phyloP scores from a whole-genome alignment of 2,888 invertebrate genomes.

The Boloria selene region DNA sequence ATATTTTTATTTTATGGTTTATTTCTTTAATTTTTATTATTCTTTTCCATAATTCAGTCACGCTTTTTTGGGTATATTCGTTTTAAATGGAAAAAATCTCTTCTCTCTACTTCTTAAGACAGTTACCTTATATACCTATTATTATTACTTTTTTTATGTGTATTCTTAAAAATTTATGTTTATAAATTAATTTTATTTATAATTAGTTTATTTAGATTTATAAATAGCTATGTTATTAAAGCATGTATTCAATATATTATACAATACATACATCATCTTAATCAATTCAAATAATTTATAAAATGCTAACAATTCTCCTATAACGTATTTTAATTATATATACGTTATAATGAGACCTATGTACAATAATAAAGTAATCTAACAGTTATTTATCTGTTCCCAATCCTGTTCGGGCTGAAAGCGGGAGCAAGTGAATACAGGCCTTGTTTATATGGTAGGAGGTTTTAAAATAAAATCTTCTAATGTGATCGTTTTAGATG shows the following conservation, averaged over 20 bases:
- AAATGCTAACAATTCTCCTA: conserved; percentile 6
- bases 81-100: too few species aligned
- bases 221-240: background rate
- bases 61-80: too few species aligned
- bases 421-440: conserved; percentile 78
- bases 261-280: background rate
- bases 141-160: background rate
- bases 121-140: background rate
- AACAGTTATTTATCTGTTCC: conserved; percentile 71
- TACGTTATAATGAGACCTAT: background rate
- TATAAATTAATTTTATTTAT: background rate
- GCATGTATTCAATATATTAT: background rate
- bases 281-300: background rate
- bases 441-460: conserved; percentile 78
- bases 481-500: conserved; percentile 48
- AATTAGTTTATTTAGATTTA: background rate
- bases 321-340: background rate
- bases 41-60: too few species aligned
- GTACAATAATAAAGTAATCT: conserved; percentile 48
- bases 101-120: too few species aligned
- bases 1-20: too few species aligned
- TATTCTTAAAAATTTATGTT: background rate
- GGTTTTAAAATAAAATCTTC: conserved; percentile 57
- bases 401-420: conserved; percentile 70
- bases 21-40: too few species aligned